phyloP scores from a whole-genome alignment of 2,888 invertebrate genomes.

The Hydrotaea diabolus region DNA sequence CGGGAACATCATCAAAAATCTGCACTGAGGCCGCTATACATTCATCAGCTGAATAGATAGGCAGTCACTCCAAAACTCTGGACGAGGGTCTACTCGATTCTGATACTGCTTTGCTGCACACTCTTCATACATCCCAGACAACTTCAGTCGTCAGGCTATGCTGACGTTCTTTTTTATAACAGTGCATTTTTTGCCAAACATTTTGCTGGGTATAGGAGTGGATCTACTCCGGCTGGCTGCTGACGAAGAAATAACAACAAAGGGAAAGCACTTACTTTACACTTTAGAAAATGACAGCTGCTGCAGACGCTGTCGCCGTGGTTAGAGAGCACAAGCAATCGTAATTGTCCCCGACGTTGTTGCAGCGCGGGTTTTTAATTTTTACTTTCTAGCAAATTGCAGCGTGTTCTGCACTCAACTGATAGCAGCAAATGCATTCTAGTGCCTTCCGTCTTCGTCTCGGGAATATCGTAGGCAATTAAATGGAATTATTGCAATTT shows the following conservation, averaged over 20 bases:
- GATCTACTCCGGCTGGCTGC: neutral
- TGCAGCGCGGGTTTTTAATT: neutral
- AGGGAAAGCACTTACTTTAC: neutral
- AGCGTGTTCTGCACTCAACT: neutral
- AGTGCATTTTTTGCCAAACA: no score
- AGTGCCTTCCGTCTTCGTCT: neutral
- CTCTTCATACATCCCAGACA: no score
- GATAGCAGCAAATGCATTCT: neutral
- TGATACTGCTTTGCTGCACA: no score
- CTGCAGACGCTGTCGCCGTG: neutral
- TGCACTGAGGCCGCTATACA: no score
- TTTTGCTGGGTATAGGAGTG: neutral
- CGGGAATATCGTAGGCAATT: slow-evolving; percentile 35
- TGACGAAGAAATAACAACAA: neutral
- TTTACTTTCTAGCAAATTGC: neutral
- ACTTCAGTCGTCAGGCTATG: no score
- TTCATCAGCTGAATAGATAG: no score
- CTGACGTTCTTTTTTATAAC: no score
- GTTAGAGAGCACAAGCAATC: neutral
- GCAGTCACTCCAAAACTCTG: no score
- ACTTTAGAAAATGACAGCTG: neutral
- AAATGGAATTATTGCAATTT: slow-evolving; percentile 47
- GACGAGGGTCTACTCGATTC: no score
- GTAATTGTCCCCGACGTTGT: neutral
- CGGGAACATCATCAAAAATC: no score